These are phyloP conservation scores for Bufotes viridis DNA, from an alignment of 2,797 vertebrate genomes.

Conservation along the genomic window DNA sequence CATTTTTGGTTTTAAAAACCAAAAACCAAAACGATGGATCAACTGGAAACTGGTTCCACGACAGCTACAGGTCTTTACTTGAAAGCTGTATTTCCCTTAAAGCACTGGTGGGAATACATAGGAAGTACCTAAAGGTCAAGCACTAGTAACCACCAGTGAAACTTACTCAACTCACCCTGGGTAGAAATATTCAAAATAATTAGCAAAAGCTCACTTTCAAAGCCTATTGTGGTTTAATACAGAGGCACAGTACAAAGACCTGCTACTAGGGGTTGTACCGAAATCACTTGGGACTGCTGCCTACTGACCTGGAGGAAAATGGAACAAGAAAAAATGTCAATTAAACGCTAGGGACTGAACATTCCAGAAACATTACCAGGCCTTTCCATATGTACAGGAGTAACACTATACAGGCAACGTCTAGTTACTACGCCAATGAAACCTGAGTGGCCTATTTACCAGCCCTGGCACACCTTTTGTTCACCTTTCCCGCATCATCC, in stretches of 20 bases:
- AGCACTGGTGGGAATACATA: background rate
- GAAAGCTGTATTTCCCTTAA: background rate
- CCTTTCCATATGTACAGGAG: conserved; percentile 57
- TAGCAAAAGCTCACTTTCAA: conserved; percentile 47
- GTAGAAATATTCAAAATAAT: conserved; percentile 46
- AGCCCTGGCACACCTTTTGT: conserved; percentile 59
- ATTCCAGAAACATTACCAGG: conserved; percentile 55
- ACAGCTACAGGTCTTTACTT: background rate
- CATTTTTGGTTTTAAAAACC: too few species aligned
- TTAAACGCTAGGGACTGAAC: conserved; percentile 26
- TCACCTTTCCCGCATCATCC: conserved; percentile 57
- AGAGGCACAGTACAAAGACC: conserved; percentile 37
- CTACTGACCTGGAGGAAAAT: conserved; percentile 49
- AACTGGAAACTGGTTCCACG: too few species aligned
- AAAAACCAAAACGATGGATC: too few species aligned
- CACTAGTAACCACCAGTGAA: background rate
- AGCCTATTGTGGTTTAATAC: conserved; percentile 22
- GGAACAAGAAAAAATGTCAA: conserved; percentile 38
- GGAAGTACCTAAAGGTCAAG: conserved; percentile 6
- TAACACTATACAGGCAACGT: conserved; percentile 64
- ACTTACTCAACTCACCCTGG: background rate
- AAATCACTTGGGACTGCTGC: conserved; percentile 42
- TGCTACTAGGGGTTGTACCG: conserved; percentile 5
- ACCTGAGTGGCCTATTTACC: conserved; percentile 59
- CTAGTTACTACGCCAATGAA: conserved; percentile 64